Percentiles rank a stretch among this genome's conserved stretches.
Conservation (phyloP, 2,797 vertebrate genomes). For the Holocentrus rufus region DNA sequence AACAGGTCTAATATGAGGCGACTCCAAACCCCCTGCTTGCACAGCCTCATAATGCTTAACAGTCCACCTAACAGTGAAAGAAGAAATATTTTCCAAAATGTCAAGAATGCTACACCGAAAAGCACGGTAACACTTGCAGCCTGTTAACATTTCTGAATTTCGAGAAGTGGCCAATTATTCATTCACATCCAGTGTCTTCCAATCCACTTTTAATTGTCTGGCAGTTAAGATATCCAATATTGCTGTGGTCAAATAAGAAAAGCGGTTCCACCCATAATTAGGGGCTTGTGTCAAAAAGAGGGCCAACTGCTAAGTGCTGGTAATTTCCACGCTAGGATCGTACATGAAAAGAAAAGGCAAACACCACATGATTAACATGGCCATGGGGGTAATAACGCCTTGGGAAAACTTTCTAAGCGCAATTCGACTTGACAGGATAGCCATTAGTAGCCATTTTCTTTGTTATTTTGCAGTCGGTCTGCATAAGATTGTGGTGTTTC, state of each 20-base stretch:
- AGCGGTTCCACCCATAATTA: conserved; percentile 76
- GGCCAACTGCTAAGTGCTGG: conserved; percentile 68
- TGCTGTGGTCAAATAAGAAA: conserved; percentile 75
- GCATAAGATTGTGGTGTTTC: conserved; percentile 41
- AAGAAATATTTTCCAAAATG: conserved; percentile 19
- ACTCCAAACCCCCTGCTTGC: conserved; percentile 9
- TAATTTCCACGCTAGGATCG: conserved; percentile 61
- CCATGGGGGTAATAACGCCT: conserved; percentile 54
- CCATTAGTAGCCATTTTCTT: conserved; percentile 66
- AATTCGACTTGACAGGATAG: conserved; percentile 66
- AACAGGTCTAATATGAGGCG: conserved; percentile 27
- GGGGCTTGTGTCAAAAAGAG: conserved; percentile 63
- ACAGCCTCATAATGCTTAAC: conserved; percentile 5
- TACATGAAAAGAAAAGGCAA: conserved; percentile 61
- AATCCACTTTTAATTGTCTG: conserved; percentile 69
- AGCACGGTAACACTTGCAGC: conserved; percentile 25
- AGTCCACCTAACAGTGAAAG: conserved; percentile 19
- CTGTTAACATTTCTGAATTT: conserved; percentile 37
- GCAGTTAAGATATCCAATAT: conserved; percentile 63
- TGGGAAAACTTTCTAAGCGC: conserved; percentile 62
- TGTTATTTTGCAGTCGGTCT: conserved; percentile 57
- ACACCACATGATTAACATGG: conserved; percentile 57
- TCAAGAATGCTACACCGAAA: conserved; percentile 40
- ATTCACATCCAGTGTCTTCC: conserved; percentile 44
- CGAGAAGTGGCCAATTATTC: conserved; percentile 37